Base-by-base conservation (phyloP, 2,113 vertebrate genomes). In the Hemichromis elongatus region DNA sequence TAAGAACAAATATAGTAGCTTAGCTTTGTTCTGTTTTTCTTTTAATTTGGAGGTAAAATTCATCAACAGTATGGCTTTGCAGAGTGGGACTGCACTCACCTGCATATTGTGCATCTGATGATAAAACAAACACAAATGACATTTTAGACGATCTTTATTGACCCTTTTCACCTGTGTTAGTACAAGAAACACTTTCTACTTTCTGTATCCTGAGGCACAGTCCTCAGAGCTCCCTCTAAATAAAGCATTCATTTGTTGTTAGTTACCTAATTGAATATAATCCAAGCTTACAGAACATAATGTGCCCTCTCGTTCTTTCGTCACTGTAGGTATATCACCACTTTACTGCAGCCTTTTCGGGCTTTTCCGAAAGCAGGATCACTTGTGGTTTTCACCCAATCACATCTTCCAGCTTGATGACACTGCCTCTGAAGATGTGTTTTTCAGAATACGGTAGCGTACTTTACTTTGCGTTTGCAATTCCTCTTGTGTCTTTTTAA, bases 321-420 rank as follows among this genome's bases (percentile, higher is more conserved):
- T 35, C 85, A 24, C 33, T 40, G 28, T 87, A 99, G 99, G 96
- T 94, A 96, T 99, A 90, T 96, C 97, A 47, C 98, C 99, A 57
- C 92, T 98, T 66, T 98, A 99, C 95, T 96, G 94, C 88, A 97
- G 93, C 89, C 96, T 99, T 93, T 99, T 99, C 90, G 97, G 96
- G 47, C 96, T 99, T 83, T 99, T 98, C 96, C 95, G 91, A 89
- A 97, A 99, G 92, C 82, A 89, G 56, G 98, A 99, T 56, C 92
- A 95, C 87, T 93, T 96, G 86, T 99, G 98, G 98, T 98, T 98
- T 94, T 96, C 98, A 3, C 98, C 98, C 85, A 99, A 98, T 92
- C 97, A 99, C 83, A 93, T 97, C 94, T 98, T 99, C 88, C 97
- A 97, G 45, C 83, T 98, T 56, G 97, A 99, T 80, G 97, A 97